phyloP scores from a whole-genome alignment of 2,797 vertebrate species.

The Diceros bicornis region DNA sequence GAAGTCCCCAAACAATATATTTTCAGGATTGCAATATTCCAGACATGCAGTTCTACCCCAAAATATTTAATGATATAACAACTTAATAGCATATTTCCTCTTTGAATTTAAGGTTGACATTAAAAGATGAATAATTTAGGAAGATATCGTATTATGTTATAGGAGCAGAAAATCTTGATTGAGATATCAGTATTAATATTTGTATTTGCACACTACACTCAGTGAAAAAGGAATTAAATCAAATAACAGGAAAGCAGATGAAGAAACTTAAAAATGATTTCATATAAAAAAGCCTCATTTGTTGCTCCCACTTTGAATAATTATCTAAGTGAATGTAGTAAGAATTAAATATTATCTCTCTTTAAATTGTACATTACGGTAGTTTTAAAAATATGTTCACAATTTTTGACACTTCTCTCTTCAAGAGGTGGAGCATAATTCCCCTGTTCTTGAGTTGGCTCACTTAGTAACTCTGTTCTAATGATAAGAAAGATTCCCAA shows the following conservation, averaged over 20 bases:
- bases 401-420: neutral
- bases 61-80: slow-evolving; percentile 2
- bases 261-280: neutral
- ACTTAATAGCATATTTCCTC: neutral
- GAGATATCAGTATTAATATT: neutral
- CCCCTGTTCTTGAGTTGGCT: neutral
- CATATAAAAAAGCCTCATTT: neutral
- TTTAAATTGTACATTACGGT: neutral
- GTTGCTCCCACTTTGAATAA: neutral
- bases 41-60: neutral
- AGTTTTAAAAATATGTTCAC: neutral
- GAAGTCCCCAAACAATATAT: neutral
- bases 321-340: neutral
- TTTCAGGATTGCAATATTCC: neutral
- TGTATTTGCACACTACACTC: neutral
- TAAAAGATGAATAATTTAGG: neutral
- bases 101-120: neutral
- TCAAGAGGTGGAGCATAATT: neutral
- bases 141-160: neutral
- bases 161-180: neutral
- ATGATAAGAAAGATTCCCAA: neutral
- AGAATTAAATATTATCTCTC: neutral
- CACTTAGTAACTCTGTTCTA: neutral
- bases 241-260: neutral
- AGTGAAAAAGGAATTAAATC: neutral